Evolutionary conservation across 2,797 vertebrate genomes (phyloP).

Genomic region (Onychomys arenicola): DNA sequence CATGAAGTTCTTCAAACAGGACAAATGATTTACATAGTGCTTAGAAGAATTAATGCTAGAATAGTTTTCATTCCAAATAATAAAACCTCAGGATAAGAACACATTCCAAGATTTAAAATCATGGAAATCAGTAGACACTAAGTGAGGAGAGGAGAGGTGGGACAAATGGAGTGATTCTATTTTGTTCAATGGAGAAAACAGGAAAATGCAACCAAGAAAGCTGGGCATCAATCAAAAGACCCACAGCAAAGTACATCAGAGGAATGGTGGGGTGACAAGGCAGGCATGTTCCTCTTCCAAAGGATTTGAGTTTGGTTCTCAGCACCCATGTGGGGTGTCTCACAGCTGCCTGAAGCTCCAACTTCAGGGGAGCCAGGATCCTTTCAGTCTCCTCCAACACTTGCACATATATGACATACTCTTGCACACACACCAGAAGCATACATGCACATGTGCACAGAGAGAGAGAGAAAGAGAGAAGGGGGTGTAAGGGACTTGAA

Average conservation of each 20-base stretch:
- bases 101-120: constrained; percentile 35
- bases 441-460: not conserved
- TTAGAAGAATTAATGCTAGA: not conserved
- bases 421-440: not conserved
- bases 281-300: not conserved
- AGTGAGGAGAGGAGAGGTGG: not conserved
- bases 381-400: not conserved
- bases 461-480: not conserved
- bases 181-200: not conserved
- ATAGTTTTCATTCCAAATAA: constrained; percentile 41
- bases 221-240: not conserved
- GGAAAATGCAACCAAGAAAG: constrained; percentile 34
- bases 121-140: not conserved
- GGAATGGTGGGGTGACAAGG: not conserved
- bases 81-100: not conserved
- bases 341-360: not conserved
- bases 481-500: not conserved
- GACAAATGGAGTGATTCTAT: not conserved
- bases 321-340: not conserved
- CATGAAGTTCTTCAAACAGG: not conserved
- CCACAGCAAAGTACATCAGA: not conserved
- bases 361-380: too few species aligned
- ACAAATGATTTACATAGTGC: not conserved
- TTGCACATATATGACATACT: not conserved
- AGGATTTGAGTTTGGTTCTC: not conserved